phyloP scores from a whole-genome alignment of 92 coral and sea anemone genomes.

The Porites rus region DNA sequence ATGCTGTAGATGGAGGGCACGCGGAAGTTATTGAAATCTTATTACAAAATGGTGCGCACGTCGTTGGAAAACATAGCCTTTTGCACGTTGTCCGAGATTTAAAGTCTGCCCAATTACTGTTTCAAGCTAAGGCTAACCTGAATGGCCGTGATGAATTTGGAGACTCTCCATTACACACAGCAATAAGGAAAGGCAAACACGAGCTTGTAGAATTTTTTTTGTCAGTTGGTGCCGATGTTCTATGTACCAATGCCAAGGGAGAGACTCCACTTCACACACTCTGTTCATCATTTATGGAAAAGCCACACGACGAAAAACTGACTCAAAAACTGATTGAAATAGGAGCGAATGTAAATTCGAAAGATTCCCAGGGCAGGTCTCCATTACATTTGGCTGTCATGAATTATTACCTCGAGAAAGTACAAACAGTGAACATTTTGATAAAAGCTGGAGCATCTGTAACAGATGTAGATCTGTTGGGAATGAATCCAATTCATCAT shows the following conservation, averaged over 20 bases:
- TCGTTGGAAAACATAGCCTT: conserved; percentile 27
- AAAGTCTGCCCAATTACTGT: conserved; percentile 37
- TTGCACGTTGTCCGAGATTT: conserved; percentile 36
- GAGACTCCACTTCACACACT: conserved; percentile 42
- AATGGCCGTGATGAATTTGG: conserved; percentile 35
- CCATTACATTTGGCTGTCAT: conserved; percentile 45
- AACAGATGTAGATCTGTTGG: conserved; percentile 46
- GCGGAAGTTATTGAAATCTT: conserved; percentile 14
- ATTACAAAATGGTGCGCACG: conserved; percentile 39
- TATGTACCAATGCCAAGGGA: conserved; percentile 28
- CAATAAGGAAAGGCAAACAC: conserved; percentile 5
- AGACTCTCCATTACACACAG: conserved; percentile 27
- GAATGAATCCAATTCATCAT: conserved; percentile 48
- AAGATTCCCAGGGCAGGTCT: conserved; percentile 35
- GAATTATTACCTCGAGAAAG: conserved; percentile 3
- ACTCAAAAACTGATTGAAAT: conserved; percentile 33
- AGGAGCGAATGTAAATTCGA: conserved; percentile 52
- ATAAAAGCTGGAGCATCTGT: conserved; percentile 37
- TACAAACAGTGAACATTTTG: conserved; percentile 24
- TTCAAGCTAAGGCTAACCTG: conserved; percentile 37
- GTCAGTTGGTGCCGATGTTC: conserved; percentile 44
- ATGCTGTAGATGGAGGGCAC: conserved; percentile 38
- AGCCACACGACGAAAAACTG: conserved; percentile 7
- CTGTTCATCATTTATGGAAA: conserved; percentile 33
- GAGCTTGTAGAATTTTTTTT: conserved; percentile 32